A percentile compares a stretch with the other conserved stretches of the same genome.
Conservation (phyloP, 2,113 vertebrate species). For the Ranitomeya imitator region DNA sequence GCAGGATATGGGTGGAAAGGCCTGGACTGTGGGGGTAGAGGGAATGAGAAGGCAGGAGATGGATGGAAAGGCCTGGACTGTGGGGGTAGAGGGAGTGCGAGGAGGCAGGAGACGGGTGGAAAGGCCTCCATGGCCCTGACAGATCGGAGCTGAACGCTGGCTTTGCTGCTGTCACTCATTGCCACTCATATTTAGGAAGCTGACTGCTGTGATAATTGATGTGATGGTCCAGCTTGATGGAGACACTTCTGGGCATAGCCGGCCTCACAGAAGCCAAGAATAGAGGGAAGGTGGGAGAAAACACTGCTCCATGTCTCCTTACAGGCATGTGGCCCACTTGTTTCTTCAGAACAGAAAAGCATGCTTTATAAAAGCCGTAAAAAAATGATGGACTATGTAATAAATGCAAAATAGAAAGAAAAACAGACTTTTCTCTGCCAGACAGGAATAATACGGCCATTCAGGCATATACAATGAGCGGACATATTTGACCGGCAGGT, state of each 20-base stretch:
- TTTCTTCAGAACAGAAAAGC: conserved; percentile 74
- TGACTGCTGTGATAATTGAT: conserved; percentile 96
- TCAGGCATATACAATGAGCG: conserved; percentile 82
- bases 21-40: conserved; percentile 18
- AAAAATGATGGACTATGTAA: conserved; percentile 76
- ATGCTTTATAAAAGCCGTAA: conserved; percentile 73
- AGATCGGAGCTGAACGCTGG: conserved; percentile 79
- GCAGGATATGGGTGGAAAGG: conserved; percentile 32
- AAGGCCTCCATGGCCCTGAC: conserved; percentile 71
- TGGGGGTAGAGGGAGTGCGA: not conserved
- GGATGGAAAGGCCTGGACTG: too few relatives aligned
- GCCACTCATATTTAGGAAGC: conserved; percentile 91
- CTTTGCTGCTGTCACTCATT: conserved; percentile 92
- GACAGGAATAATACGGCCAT: conserved; percentile 79
- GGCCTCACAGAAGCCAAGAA: conserved; percentile 94
- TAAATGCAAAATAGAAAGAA: conserved; percentile 81
- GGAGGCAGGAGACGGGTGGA: not conserved
- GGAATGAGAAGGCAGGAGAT: too few relatives aligned
- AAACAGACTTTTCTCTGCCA: conserved; percentile 67
- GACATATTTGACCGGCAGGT: conserved; percentile 94
- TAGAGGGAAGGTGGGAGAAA: conserved; percentile 97
- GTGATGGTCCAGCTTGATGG: conserved; percentile 96
- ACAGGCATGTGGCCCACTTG: conserved; percentile 98
- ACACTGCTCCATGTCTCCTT: conserved; percentile 94
- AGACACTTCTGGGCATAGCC: conserved; percentile 98